phyloP scores from a whole-genome alignment of 2,113 vertebrate genomes.

The Miniopterus natalensis region DNA sequence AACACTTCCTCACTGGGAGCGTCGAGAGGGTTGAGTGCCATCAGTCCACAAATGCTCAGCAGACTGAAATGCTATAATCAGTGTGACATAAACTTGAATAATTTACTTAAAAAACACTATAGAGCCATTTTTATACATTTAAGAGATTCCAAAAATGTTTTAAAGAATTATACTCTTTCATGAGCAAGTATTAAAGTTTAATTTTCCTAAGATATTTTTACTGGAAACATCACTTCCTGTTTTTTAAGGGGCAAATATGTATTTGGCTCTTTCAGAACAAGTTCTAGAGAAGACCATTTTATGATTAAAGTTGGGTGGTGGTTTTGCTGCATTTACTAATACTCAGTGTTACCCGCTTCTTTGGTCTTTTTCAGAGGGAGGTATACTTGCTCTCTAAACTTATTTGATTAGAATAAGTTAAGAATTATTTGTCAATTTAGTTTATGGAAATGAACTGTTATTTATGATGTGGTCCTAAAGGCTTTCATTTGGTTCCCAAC shows the following conservation, averaged over 20 bases:
- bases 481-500: constrained; percentile 16
- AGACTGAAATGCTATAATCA: background rate
- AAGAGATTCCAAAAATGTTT: constrained; percentile 39
- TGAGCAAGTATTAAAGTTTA: constrained; percentile 29
- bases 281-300: constrained; percentile 9
- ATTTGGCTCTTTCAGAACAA: background rate
- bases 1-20: background rate
- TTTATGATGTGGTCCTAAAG: background rate
- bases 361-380: background rate
- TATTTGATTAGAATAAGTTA: constrained; percentile 32
- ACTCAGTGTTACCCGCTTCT: background rate
- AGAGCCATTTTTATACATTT: constrained; percentile 14
- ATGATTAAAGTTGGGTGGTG: background rate
- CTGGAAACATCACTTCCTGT: background rate
- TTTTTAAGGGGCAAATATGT: background rate
- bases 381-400: background rate
- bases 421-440: background rate
- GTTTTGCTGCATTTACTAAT: background rate
- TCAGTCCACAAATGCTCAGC: background rate
- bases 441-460: background rate
- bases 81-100: background rate
- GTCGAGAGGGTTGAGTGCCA: background rate
- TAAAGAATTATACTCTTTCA: constrained; percentile 24
- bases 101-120: constrained; percentile 25
- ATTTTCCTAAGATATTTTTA: constrained; percentile 37